phyloP scores from a whole-genome alignment of 2,888 invertebrate genomes.

The Drosophila subquinaria region DNA sequence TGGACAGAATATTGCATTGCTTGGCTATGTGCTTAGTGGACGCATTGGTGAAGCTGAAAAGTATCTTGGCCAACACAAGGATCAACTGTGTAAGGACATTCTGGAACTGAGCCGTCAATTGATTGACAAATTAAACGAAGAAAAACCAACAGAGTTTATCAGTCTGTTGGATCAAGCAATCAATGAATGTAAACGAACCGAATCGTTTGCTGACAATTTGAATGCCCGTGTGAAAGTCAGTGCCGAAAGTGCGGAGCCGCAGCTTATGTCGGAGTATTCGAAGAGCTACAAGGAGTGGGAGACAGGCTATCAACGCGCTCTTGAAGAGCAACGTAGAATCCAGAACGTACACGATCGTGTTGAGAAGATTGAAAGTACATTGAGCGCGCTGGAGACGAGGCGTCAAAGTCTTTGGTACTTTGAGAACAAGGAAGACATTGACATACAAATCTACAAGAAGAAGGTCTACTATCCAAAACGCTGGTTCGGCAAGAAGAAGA shows the following conservation, averaged over 20 bases:
- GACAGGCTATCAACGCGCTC: slow-evolving; percentile 80
- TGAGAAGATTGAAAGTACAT: slow-evolving; percentile 87
- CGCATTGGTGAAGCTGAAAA: slow-evolving; percentile 87
- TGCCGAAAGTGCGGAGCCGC: slow-evolving; percentile 84
- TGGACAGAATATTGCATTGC: slow-evolving; percentile 87
- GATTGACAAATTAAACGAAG: slow-evolving; percentile 21
- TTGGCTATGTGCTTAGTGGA: slow-evolving; percentile 89
- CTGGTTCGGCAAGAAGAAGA: slow-evolving; percentile 86
- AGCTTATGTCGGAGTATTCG: slow-evolving; percentile 61
- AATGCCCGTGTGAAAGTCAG: slow-evolving; percentile 75
- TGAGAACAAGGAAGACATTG: slow-evolving; percentile 91
- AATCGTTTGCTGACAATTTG: slow-evolving; percentile 78
- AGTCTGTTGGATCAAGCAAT: slow-evolving; percentile 78
- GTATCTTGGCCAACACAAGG: slow-evolving; percentile 15
- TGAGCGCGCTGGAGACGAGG: slow-evolving; percentile 86
- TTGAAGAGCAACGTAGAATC: slow-evolving; percentile 88
- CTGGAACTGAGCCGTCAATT: slow-evolving; percentile 29
- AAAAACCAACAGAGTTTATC: slow-evolving; percentile 43
- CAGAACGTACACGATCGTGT: slow-evolving; percentile 87
- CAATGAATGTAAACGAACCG: slow-evolving; percentile 33
- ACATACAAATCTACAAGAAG: slow-evolving; percentile 89
- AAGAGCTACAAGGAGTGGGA: slow-evolving; percentile 73
- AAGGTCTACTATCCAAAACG: slow-evolving; percentile 85
- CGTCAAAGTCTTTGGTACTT: slow-evolving; percentile 92
- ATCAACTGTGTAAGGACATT: slow-evolving; percentile 33